phyloP scores from a whole-genome alignment of 2,888 invertebrate species.

The Priocnemis perturbator region DNA sequence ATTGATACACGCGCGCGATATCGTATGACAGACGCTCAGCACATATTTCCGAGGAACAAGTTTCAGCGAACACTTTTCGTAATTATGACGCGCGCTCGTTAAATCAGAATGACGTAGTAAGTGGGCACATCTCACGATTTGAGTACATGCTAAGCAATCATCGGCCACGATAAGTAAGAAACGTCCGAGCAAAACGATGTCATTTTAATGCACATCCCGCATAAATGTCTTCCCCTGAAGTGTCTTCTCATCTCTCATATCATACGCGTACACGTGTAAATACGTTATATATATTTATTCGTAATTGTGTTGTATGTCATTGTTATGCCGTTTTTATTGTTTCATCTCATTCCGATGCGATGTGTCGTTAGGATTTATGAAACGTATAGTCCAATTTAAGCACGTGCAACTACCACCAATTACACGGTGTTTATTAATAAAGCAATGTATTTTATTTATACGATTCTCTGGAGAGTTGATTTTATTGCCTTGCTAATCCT shows the following conservation, averaged over 20 bases:
- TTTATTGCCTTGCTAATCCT: neutral
- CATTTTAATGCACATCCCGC: neutral
- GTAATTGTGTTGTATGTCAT: neutral
- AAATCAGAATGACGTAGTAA: too few species aligned
- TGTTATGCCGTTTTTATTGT: neutral
- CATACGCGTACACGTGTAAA: constrained; percentile 1
- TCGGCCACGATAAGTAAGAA: neutral
- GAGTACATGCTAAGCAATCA: neutral
- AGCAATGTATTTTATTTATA: constrained; percentile 10
- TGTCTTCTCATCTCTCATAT: too few species aligned
- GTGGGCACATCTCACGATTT: too few species aligned
- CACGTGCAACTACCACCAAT: neutral
- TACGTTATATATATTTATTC: constrained; percentile 12
- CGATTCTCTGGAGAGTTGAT: neutral
- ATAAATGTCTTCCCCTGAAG: neutral
- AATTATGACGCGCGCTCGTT: too few species aligned
- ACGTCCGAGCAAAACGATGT: neutral
- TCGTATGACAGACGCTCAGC: neutral
- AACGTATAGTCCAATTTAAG: neutral
- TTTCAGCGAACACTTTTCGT: too few species aligned
- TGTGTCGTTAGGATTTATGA: neutral
- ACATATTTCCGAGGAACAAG: too few species aligned
- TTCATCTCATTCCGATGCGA: neutral
- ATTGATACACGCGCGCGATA: neutral
- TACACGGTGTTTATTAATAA: constrained; percentile 3